Evolutionary conservation across 53 echinoderm and acorn worm species (phyloP).

Genomic region (Mesocentrotus franciscanus): DNA sequence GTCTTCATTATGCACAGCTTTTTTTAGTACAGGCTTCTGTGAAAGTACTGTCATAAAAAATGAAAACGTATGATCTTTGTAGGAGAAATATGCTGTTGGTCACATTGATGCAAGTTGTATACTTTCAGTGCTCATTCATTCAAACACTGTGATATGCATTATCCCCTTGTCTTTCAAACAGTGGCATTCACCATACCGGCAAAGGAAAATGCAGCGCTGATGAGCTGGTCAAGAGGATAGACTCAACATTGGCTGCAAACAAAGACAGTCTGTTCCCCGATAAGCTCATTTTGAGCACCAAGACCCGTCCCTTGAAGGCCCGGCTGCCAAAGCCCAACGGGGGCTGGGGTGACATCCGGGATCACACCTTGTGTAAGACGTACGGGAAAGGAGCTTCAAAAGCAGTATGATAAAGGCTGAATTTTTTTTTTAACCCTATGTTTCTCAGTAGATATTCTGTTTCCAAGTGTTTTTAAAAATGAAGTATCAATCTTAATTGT

Average conservation of each 20-base stretch:
- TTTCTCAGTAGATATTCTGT: background rate
- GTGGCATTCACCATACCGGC: conserved; percentile 92
- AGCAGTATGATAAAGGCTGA: conserved; percentile 62
- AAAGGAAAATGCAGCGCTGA: conserved; percentile 91
- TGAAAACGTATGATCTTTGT: too few species aligned
- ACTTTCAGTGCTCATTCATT: background rate
- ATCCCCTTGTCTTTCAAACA: conserved; percentile 47
- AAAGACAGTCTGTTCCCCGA: conserved; percentile 78
- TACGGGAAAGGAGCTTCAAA: conserved; percentile 70
- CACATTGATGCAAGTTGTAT: background rate
- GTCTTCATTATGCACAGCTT: too few species aligned
- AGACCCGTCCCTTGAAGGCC: conserved; percentile 77
- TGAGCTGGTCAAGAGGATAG: conserved; percentile 80
- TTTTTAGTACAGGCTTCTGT: too few species aligned
- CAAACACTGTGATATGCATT: background rate
- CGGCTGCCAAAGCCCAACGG: conserved; percentile 92
- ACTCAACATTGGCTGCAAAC: conserved; percentile 73
- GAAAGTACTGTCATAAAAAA: too few species aligned
- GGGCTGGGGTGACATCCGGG: conserved; percentile 96
- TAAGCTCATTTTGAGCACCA: conserved; percentile 70
- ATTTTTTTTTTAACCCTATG: background rate
- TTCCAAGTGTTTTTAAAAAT: background rate
- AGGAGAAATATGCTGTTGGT: too few species aligned
- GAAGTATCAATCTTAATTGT: too few species aligned
- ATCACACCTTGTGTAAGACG: conserved; percentile 89